Conservation (phyloP, 2,113 vertebrate genomes). For the Festucalex cinctus region DNA sequence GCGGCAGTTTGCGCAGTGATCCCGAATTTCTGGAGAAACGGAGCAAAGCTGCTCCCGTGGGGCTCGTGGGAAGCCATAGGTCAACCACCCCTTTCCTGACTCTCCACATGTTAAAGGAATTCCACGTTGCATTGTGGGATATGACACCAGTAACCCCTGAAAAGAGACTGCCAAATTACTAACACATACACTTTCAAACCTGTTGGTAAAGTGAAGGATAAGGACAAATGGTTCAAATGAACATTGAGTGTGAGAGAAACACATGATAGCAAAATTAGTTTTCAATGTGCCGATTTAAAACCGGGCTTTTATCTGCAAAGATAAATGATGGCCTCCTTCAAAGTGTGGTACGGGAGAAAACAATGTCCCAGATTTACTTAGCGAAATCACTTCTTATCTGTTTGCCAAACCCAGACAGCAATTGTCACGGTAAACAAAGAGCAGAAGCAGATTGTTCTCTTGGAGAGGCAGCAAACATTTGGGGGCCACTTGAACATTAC, state of each 20-base stretch:
- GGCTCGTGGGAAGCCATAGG: slow-evolving; percentile 75
- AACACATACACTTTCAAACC: slow-evolving; percentile 69
- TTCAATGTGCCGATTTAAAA: neutral
- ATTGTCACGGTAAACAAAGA: slow-evolving; percentile 26
- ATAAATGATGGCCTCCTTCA: slow-evolving; percentile 1
- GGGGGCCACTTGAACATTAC: slow-evolving; percentile 34
- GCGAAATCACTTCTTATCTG: slow-evolving; percentile 28
- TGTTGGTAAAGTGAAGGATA: slow-evolving; percentile 32
- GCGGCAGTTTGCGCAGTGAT: slow-evolving; percentile 66
- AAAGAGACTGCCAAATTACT: slow-evolving; percentile 72
- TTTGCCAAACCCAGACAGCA: slow-evolving; percentile 35
- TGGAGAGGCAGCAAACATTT: slow-evolving; percentile 37
- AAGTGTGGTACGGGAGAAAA: neutral
- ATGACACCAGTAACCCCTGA: slow-evolving; percentile 66
- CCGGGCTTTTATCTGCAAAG: neutral
- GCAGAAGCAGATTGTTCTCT: slow-evolving; percentile 27
- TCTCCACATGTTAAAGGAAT: slow-evolving; percentile 83
- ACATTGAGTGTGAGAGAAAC: slow-evolving; percentile 8
- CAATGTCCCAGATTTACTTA: slow-evolving; percentile 6
- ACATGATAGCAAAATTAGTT: neutral
- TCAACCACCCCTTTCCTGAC: slow-evolving; percentile 81
- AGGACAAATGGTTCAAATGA: slow-evolving; percentile 16
- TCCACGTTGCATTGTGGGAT: slow-evolving; percentile 77
- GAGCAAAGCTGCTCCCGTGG: slow-evolving; percentile 66
- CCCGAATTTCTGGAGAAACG: slow-evolving; percentile 67